Percentiles rank a stretch among this genome's conserved stretches.
Conservation (phyloP, 1,140 invertebrate species). For the Xylocopa sonorina region DNA sequence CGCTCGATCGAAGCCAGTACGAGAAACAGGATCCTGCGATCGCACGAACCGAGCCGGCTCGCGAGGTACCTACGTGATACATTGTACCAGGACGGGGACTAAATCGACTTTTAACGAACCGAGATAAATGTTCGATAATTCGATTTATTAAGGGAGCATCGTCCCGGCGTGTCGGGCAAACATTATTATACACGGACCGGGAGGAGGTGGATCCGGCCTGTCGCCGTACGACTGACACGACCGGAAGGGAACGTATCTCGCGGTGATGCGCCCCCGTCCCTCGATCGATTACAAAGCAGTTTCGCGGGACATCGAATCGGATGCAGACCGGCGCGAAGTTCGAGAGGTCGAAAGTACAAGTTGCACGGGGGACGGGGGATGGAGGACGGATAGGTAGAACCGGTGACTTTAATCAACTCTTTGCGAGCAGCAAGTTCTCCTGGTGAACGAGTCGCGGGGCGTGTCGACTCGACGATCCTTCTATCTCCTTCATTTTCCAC, state of each 20-base stretch:
- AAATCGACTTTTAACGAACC: constrained; percentile 66
- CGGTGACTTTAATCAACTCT: constrained; percentile 66
- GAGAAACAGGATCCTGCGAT: background rate
- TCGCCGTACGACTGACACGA: constrained; percentile 37
- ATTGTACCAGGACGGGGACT: no score
- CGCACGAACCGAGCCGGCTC: constrained; percentile 28
- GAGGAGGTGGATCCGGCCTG: constrained; percentile 45
- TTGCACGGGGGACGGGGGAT: constrained; percentile 50
- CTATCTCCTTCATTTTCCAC: constrained; percentile 2
- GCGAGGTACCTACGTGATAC: no score
- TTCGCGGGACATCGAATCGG: constrained; percentile 62
- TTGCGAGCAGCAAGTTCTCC: constrained; percentile 56
- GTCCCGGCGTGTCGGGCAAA: constrained; percentile 41
- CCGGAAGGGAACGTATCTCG: constrained; percentile 53
- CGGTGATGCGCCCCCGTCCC: constrained; percentile 20
- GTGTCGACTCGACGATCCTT: constrained; percentile 43
- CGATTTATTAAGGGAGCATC: constrained; percentile 59
- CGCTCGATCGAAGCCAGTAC: background rate
- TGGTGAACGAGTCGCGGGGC: constrained; percentile 55
- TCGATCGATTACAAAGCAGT: constrained; percentile 66
- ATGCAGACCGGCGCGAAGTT: constrained; percentile 47
- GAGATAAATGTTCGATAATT: constrained; percentile 57
- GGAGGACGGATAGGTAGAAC: no score
- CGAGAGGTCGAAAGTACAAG: constrained; percentile 60
- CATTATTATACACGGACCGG: constrained; percentile 39